Evolutionary conservation across 2,888 invertebrate genomes (phyloP).

Genomic region (Euclidia mi): DNA sequence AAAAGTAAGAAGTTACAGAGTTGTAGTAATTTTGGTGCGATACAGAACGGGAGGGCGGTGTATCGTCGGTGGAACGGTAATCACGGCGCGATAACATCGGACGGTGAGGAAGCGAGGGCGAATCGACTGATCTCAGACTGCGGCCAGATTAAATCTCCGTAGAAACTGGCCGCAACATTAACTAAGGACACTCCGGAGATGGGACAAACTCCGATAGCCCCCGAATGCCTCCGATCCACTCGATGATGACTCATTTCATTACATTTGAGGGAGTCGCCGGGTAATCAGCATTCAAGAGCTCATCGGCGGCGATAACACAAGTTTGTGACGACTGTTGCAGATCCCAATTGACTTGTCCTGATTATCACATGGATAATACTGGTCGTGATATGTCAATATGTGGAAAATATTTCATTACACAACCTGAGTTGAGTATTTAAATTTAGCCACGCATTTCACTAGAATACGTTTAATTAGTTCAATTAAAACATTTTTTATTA

Average conservation of each 20-base stretch:
- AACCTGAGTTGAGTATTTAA: slow-evolving; percentile 6
- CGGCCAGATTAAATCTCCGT: slow-evolving; percentile 76
- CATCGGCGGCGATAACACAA: slow-evolving; percentile 58
- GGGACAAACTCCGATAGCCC: slow-evolving; percentile 68
- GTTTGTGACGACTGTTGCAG: slow-evolving; percentile 54
- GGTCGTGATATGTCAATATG: slow-evolving; percentile 43
- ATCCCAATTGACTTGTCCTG: slow-evolving; percentile 54
- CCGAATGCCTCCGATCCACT: slow-evolving; percentile 67
- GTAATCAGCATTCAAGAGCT: slow-evolving; percentile 69
- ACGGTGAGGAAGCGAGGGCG: slow-evolving; percentile 66
- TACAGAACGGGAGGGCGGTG: slow-evolving; percentile 61
- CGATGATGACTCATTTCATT: slow-evolving; percentile 67
- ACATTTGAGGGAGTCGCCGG: slow-evolving; percentile 66
- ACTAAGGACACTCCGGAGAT: slow-evolving; percentile 81
- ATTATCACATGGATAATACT: slow-evolving; percentile 55
- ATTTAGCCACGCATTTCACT: slow-evolving; percentile 1
- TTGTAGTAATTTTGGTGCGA: slow-evolving; percentile 63
- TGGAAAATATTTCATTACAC: slow-evolving; percentile 34
- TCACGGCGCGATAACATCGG: slow-evolving; percentile 70
- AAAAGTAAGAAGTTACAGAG: slow-evolving; percentile 70
- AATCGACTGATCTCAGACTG: slow-evolving; percentile 74
- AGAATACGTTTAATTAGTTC: not conserved
- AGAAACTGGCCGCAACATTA: slow-evolving; percentile 83
- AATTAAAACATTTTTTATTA: slow-evolving; percentile 15
- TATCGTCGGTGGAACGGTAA: slow-evolving; percentile 75